phyloP scores from a whole-genome alignment of 2,888 invertebrate genomes.

The Eretmocerus hayati region DNA sequence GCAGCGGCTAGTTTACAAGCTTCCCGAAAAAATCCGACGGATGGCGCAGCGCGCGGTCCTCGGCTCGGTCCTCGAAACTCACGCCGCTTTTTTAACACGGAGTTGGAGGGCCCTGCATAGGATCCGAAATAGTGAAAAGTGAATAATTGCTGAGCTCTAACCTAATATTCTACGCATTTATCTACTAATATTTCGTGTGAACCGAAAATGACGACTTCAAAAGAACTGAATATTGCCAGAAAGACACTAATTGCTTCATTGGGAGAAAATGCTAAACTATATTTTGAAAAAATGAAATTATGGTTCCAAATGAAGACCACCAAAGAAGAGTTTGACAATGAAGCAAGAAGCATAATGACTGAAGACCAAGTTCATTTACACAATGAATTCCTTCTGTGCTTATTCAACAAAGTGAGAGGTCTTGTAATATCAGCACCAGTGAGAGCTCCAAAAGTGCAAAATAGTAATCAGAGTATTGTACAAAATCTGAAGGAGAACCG shows the following conservation, averaged over 20 bases:
- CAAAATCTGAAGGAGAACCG: constrained; percentile 35
- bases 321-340: constrained; percentile 76
- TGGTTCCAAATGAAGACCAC: constrained; percentile 66
- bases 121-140: too few relatives aligned
- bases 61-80: too few relatives aligned
- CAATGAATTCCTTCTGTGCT: constrained; percentile 74
- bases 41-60: too few relatives aligned
- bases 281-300: constrained; percentile 65
- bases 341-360: constrained; percentile 67
- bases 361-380: constrained; percentile 73
- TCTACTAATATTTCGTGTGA: too few relatives aligned
- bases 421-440: constrained; percentile 43
- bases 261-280: constrained; percentile 62
- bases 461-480: constrained; percentile 32
- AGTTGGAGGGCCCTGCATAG: too few relatives aligned
- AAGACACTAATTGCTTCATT: constrained; percentile 58
- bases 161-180: too few relatives aligned
- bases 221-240: constrained; percentile 54
- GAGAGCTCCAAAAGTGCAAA: constrained; percentile 37
- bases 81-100: too few relatives aligned
- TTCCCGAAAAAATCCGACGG: too few relatives aligned
- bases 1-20: too few relatives aligned
- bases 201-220: constrained; percentile 38
- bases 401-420: constrained; percentile 66
- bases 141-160: too few relatives aligned